Percentiles rank a stretch among this genome's conserved stretches.
Conservation (phyloP, 2,888 invertebrate species). For the Papilio protenor region DNA sequence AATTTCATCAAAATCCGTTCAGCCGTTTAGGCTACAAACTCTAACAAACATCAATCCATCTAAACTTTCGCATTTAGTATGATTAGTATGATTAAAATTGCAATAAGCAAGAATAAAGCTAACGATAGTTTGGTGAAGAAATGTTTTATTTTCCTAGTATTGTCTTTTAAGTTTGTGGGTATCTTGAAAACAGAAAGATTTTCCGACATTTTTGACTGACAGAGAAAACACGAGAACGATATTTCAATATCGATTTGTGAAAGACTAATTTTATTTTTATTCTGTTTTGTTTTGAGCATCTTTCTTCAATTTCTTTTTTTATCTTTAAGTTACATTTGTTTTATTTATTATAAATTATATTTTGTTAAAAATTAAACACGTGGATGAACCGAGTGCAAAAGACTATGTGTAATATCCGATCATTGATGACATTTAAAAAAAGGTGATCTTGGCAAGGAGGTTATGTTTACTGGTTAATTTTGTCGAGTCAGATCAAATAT, state of each 20-base stretch:
- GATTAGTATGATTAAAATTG: too few species aligned
- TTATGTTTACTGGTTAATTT: conserved; percentile 84
- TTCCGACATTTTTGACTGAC: too few species aligned
- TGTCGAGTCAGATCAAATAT: conserved; percentile 79
- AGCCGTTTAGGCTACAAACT: too few species aligned
- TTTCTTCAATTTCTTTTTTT: neutral
- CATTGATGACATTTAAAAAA: conserved; percentile 50
- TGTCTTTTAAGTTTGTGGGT: too few species aligned
- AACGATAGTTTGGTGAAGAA: too few species aligned
- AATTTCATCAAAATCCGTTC: too few species aligned
- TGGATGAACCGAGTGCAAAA: neutral
- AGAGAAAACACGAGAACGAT: neutral
- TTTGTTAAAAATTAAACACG: neutral
- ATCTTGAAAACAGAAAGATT: too few species aligned
- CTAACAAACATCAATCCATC: too few species aligned
- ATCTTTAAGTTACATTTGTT: neutral
- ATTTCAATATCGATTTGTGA: neutral
- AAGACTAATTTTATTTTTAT: neutral
- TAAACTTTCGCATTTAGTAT: too few species aligned
- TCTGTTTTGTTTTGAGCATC: neutral
- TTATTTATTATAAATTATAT: neutral
- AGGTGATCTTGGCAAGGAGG: conserved; percentile 59
- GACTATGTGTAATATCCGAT: conserved; percentile 42
- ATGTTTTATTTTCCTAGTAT: too few species aligned
- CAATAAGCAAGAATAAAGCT: too few species aligned